Evolutionary conservation across 2,797 vertebrate genomes (phyloP).

Genomic region (Philypnodon macrostomus): DNA sequence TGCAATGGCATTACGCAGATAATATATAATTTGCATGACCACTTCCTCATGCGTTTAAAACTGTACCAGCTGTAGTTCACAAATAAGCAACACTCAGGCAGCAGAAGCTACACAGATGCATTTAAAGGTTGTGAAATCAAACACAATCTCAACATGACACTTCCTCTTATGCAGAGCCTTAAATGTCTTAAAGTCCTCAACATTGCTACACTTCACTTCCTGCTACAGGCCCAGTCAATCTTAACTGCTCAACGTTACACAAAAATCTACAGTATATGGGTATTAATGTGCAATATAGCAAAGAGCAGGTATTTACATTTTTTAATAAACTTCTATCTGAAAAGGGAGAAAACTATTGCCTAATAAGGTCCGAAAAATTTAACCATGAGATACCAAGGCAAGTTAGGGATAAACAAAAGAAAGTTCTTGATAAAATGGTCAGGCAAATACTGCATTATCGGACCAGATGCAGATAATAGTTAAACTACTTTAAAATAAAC

Average conservation of each 20-base stretch:
- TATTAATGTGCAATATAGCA: too few relatives aligned
- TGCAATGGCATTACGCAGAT: not conserved
- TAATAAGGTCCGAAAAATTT: not conserved
- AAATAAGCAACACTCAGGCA: not conserved
- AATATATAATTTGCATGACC: conserved; percentile 13
- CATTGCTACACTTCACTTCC: conserved; percentile 29
- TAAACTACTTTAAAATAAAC: not conserved
- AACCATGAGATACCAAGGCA: not conserved
- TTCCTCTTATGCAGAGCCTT: conserved; percentile 18
- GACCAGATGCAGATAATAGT: not conserved
- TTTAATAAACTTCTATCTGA: too few relatives aligned
- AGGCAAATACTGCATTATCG: not conserved
- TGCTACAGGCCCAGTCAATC: conserved; percentile 7
- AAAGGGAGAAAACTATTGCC: too few relatives aligned
- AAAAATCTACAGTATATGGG: too few relatives aligned
- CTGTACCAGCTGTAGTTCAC: too few relatives aligned
- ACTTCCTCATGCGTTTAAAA: conserved; percentile 33
- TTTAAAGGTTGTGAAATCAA: too few relatives aligned
- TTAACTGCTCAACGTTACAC: not conserved
- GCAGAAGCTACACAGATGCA: too few relatives aligned
- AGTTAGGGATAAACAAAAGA: too few relatives aligned
- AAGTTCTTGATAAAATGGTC: too few relatives aligned
- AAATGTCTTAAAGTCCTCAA: conserved; percentile 1
- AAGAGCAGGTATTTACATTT: too few relatives aligned
- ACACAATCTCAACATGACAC: not conserved